Evolutionary conservation across 2,888 invertebrate genomes (phyloP).

Genomic region (Deroplatys truncata): DNA sequence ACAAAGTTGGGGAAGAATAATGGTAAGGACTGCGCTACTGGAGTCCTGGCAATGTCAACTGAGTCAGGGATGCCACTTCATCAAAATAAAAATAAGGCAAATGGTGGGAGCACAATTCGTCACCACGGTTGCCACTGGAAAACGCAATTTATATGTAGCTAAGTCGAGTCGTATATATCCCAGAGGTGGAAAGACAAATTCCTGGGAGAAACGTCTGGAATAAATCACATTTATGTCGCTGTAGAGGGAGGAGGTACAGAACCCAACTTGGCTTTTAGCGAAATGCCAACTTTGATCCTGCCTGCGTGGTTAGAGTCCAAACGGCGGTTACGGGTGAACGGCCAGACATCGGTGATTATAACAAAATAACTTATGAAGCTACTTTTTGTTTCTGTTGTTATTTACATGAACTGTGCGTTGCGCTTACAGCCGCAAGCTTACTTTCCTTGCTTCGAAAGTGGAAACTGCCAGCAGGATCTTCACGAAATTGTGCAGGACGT

Average conservation of each 20-base stretch:
- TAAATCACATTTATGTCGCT: background rate
- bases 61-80: background rate
- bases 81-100: background rate
- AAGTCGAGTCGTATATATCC: background rate
- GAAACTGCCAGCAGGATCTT: too few species aligned
- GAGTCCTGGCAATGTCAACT: background rate
- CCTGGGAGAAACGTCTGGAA: background rate
- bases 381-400: background rate
- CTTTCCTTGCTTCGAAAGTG: too few species aligned
- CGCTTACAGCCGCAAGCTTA: background rate
- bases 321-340: constrained; percentile 1
- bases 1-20: background rate
- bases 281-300: background rate
- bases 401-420: background rate
- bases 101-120: background rate
- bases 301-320: background rate
- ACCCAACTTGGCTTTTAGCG: background rate
- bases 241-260: background rate
- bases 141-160: background rate
- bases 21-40: background rate
- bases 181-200: background rate
- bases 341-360: background rate
- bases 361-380: background rate
- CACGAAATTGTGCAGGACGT: too few species aligned
- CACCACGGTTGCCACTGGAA: background rate